Base-by-base conservation (phyloP, 2,797 vertebrate genomes). In the Myripristis murdjan region DNA sequence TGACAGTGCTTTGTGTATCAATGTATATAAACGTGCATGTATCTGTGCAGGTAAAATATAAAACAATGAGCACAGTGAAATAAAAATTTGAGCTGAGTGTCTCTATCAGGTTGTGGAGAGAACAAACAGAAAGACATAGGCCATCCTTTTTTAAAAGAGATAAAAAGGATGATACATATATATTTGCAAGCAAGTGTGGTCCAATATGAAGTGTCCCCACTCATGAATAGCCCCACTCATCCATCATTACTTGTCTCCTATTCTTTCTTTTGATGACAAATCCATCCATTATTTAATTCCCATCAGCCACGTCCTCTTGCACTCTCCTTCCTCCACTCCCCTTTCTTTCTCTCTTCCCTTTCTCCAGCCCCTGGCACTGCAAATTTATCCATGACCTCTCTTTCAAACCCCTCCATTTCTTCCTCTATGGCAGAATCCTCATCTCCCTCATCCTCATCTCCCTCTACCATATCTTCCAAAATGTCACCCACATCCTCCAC, bases 401-500 rank as follows among this genome's bases (percentile, higher is more conserved):
- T 77, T 71, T 91, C 92, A 54, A 95, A 95, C 22, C 28, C 83
- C 3, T 95, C 93, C 92, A 95, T 94, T 66, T 94, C 94, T 0
- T 93, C 89, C 81, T 94, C 92, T 3, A 90, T 12, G 26, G 57
- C 64, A 0, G 87, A 23, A 16, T 87, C 81, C n/a, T 70, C 72
- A 0, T 64, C 35, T 12, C 11, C 72, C 0, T 1, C 48, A 0
- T 84, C 85, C 3, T 94, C 92, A 12, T 96, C 91, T 2, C 28
- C 80, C 71, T 94, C 82, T 0, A 95, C 97, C 89, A 95, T 82
- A 58, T 97, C 96, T 82, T 99, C 97, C 79, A 99, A 86, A 73
- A 97, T 94, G 24, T 99, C 97, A 0, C 87, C 94, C 66, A 98
- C 47, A 0, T 97, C 95, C 1, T 97, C 96, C 39, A 93, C 94